Evolutionary conservation across 2,888 invertebrate genomes (phyloP).

Genomic region (Xestia rhomboidea): DNA sequence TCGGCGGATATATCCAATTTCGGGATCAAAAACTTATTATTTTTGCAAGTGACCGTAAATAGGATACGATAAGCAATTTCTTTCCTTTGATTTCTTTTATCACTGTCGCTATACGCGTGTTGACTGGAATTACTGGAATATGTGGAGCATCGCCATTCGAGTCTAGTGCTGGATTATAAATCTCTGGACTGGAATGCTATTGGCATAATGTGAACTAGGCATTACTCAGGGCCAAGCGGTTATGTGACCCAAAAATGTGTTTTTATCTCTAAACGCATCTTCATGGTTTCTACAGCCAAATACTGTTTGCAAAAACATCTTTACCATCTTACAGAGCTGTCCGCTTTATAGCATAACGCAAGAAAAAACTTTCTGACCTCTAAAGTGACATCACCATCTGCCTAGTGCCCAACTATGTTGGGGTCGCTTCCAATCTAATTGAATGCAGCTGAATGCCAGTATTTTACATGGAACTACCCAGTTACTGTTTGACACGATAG

Average conservation of each 20-base stretch:
- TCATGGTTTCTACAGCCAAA: too few species aligned
- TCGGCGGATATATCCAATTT: neutral
- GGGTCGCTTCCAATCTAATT: neutral
- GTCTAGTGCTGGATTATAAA: neutral
- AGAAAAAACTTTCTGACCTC: too few species aligned
- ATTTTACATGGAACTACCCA: too few species aligned
- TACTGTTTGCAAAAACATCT: too few species aligned
- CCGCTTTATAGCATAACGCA: too few species aligned
- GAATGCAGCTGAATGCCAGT: too few species aligned
- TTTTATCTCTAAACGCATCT: neutral
- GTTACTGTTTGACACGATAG: neutral
- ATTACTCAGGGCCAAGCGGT: neutral
- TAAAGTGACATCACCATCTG: too few species aligned
- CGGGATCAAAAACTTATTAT: neutral
- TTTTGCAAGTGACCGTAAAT: neutral
- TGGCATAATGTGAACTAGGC: neutral
- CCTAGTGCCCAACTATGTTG: too few species aligned
- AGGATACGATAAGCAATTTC: neutral
- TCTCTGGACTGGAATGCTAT: neutral
- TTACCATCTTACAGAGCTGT: too few species aligned
- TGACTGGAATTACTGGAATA: neutral
- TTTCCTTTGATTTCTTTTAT: neutral
- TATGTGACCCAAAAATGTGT: neutral
- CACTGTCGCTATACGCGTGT: neutral
- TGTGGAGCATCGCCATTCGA: neutral